Conservation (phyloP, 2,113 vertebrate species). For the Phaetusa simplex region DNA sequence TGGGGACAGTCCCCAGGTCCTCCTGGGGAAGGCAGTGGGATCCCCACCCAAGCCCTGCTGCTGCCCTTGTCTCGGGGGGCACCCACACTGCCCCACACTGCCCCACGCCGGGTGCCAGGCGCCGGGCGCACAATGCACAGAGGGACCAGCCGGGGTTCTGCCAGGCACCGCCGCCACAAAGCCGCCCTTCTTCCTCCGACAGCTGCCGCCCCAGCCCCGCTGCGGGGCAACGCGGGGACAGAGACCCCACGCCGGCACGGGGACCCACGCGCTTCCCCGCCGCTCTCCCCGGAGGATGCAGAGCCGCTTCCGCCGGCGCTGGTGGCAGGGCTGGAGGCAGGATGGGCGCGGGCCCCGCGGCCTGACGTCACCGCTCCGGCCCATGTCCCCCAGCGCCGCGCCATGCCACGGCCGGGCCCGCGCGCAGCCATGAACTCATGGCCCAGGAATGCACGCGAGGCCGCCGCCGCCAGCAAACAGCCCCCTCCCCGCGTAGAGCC, state of each 20-base stretch:
- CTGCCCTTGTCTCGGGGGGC: neutral
- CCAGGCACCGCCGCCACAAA: conserved; percentile 52
- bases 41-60: neutral
- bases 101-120: neutral
- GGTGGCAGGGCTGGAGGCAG: neutral
- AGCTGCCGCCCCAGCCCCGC: neutral
- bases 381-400: neutral
- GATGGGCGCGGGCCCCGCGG: conserved; percentile 18
- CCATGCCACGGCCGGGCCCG: neutral
- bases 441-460: conserved; percentile 45
- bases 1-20: neutral
- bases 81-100: fast-evolving
- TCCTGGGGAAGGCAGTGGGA: fast-evolving
- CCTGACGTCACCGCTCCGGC: neutral
- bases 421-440: conserved; percentile 38
- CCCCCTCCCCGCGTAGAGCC: neutral
- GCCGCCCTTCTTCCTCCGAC: neutral
- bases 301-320: neutral
- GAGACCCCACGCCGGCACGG: neutral
- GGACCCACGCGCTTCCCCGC: neutral
- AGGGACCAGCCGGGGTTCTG: neutral
- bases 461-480: neutral
- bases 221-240: fast-evolving
- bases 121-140: conserved; percentile 8
- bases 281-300: fast-evolving